Conservation (phyloP, 2,888 invertebrate genomes). For the Drosophila maculinotata region DNA sequence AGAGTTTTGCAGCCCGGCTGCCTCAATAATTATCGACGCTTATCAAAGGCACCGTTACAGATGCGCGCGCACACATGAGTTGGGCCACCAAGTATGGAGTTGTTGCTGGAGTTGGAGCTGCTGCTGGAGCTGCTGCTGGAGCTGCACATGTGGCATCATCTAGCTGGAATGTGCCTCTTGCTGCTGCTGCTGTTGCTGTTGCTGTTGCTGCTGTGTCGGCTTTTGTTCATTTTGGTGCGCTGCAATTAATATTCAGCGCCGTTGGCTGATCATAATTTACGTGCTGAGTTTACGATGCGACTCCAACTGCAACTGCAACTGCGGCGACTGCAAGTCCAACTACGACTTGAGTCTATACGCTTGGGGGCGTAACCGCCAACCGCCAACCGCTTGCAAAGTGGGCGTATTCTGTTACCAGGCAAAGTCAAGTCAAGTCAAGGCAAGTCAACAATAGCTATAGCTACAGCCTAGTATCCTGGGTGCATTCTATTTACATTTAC, state of each 20-base stretch:
- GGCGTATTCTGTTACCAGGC: constrained; percentile 63
- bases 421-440: constrained; percentile 9
- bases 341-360: constrained; percentile 15
- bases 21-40: constrained; percentile 83
- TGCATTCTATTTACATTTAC: constrained; percentile 56
- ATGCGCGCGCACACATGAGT: constrained; percentile 69
- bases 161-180: constrained; percentile 64
- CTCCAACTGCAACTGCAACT: constrained; percentile 38
- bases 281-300: constrained; percentile 84
- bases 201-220: constrained; percentile 51
- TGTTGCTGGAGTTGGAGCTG: constrained; percentile 16
- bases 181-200: constrained; percentile 30
- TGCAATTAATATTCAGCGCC: constrained; percentile 85
- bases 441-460: constrained; percentile 47
- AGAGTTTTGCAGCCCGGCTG: constrained; percentile 22
- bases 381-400: constrained; percentile 67
- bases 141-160: constrained; percentile 47
- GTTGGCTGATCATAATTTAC: constrained; percentile 85
- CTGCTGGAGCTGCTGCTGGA: constrained; percentile 11
- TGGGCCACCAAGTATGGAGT: constrained; percentile 59
- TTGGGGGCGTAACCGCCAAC: constrained; percentile 61
- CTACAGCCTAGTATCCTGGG: constrained; percentile 6
- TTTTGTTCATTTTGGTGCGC: constrained; percentile 77
- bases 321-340: constrained; percentile 11
- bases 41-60: constrained; percentile 82